Conservation (phyloP, 1,140 invertebrate genomes). For the Drosophila bocqueti region DNA sequence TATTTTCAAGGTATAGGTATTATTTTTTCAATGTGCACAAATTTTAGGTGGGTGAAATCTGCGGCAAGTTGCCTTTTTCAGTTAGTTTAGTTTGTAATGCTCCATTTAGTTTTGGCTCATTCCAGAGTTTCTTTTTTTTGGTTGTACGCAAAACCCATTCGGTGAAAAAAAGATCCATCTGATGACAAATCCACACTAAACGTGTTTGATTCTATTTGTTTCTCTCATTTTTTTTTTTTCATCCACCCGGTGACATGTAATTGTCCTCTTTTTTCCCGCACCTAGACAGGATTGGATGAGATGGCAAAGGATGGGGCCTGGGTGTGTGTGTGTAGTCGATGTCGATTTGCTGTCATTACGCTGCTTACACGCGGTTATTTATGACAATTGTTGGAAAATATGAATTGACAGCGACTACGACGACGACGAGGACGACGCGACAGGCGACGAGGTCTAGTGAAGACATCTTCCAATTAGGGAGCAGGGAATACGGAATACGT, state of each 20-base stretch:
- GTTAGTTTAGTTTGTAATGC: slow-evolving; percentile 82
- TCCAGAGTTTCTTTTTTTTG: slow-evolving; percentile 13
- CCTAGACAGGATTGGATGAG: slow-evolving; percentile 33
- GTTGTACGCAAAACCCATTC: slow-evolving; percentile 12
- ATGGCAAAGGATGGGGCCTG: not conserved
- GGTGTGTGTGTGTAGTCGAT: slow-evolving; percentile 21
- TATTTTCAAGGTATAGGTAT: not conserved
- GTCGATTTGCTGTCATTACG: slow-evolving; percentile 79
- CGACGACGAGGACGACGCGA: slow-evolving; percentile 28
- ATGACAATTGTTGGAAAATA: slow-evolving; percentile 84
- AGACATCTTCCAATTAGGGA: slow-evolving; percentile 79
- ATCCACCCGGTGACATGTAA: slow-evolving; percentile 44
- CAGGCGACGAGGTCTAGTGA: slow-evolving; percentile 46
- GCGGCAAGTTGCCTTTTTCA: slow-evolving; percentile 66
- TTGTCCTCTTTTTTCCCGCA: slow-evolving; percentile 38
- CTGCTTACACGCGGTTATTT: slow-evolving; percentile 79
- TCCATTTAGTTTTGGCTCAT: slow-evolving; percentile 70
- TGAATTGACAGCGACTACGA: slow-evolving; percentile 78
- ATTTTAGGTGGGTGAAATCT: slow-evolving; percentile 30
- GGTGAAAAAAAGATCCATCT: slow-evolving; percentile 32
- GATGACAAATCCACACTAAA: slow-evolving; percentile 81
- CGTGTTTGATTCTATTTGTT: slow-evolving; percentile 79
- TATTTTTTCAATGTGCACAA: slow-evolving; percentile 10
- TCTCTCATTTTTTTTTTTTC: slow-evolving; percentile 17
- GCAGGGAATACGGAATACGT: slow-evolving; percentile 25